Evolutionary conservation across 2,113 vertebrate species (phyloP), one percentile per base, ranked within the genome.

Genomic region (Oryzias celebensis): DNA sequence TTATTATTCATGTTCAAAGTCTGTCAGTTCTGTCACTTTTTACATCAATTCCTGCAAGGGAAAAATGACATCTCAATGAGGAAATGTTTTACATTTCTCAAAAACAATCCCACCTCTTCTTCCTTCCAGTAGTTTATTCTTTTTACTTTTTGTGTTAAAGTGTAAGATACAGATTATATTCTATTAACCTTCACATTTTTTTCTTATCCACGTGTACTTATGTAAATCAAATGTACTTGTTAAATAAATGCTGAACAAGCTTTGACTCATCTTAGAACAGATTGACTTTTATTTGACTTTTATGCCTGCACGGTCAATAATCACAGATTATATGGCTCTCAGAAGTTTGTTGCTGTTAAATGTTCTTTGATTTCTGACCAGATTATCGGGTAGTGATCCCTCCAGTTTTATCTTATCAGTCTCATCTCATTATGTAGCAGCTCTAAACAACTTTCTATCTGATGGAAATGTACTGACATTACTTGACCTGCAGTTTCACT

Each of bases 1-100:
- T 68, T 15, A 14, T 53, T 24, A 17, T 56, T 26, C 74, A 61
- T 52, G 71, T 57, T 80, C 82, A 87, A 87, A 82, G 86, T 85
- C 65, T 80, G 75, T 15, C 4, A 41, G 44, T 23, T 42, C 12
- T 55, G 17, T 51, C 61, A 52, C 48, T 42, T 80, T 46, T 71
- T 47, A 49, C 23, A 64, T 68, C 47, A 36, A 1, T 45, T 41
- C 51, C 31, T 73, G 73, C 72, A 73, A 43, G 71, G 68, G 67
- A 86, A 83, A 87, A 75, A 80, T 71, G 63, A 20, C 31, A 20
- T 55, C 56, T 79, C 58, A 58, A 44, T 31, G 43, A 71, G 49
- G 36, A 43, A 31, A 1, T 28, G 26, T 5, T 58, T n/a, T 54
- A 43, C 44, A 71, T 58, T 59, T 8, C 41, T 18, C 36, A 20